These are phyloP conservation scores for Mallotus villosus DNA, from an alignment of 2,797 vertebrate genomes.

Conservation along the genomic window DNA sequence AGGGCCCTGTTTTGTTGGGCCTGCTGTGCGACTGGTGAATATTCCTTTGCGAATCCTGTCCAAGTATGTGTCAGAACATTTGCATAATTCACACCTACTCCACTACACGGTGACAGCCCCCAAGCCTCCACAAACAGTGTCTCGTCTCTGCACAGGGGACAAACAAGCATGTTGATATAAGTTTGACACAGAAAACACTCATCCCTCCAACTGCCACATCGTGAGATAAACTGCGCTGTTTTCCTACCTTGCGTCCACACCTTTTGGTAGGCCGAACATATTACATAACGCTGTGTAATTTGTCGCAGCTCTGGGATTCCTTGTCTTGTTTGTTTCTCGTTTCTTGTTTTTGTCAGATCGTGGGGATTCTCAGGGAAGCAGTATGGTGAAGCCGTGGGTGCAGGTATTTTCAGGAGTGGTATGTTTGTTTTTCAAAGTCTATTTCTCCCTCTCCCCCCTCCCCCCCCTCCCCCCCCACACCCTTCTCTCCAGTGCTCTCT, in stretches of 20 bases:
- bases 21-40: constrained; percentile 45
- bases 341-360: constrained; percentile 50
- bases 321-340: constrained; percentile 47
- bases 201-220: constrained; percentile 67
- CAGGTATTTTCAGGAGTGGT: constrained; percentile 64
- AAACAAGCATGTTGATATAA: constrained; percentile 14
- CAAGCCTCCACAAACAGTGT: constrained; percentile 33
- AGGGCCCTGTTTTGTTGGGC: constrained; percentile 22
- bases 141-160: constrained; percentile 25
- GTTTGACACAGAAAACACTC: constrained; percentile 8
- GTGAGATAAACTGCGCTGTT: constrained; percentile 73
- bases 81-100: constrained; percentile 76
- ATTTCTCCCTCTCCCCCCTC: constrained; percentile 29
- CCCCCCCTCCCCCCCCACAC: not conserved
- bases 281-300: constrained; percentile 49
- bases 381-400: constrained; percentile 54
- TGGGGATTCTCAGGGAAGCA: constrained; percentile 44
- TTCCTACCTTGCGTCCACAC: constrained; percentile 82
- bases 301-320: constrained; percentile 56
- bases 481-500: constrained; percentile 16
- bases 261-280: constrained; percentile 49
- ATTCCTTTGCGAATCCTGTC: constrained; percentile 49
- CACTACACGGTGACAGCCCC: constrained; percentile 49
- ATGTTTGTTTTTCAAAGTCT: constrained; percentile 55
- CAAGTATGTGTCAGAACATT: constrained; percentile 66